These are phyloP conservation scores for Ammodramus savannarum DNA, from an alignment of 2,113 vertebrate genomes.

Conservation along the genomic window DNA sequence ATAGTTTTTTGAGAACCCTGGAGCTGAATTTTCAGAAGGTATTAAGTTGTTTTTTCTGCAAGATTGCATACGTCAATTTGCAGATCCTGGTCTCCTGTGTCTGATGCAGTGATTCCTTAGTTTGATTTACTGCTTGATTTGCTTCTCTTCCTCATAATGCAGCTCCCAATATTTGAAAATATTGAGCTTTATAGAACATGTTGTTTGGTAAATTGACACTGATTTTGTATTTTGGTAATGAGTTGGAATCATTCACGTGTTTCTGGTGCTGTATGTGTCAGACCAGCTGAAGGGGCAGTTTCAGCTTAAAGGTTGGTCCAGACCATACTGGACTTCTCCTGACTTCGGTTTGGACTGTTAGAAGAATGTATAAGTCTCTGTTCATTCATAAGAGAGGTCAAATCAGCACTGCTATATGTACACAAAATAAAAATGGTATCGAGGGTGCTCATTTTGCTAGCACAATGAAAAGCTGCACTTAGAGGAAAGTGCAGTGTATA, in stretches of 20 bases:
- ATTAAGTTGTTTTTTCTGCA: not conserved
- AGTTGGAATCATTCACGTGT: accelerated
- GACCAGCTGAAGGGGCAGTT: not conserved
- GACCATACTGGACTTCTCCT: not conserved
- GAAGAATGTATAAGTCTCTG: not conserved
- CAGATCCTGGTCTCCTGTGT: not conserved
- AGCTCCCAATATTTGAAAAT: not conserved
- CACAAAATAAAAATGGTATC: not conserved
- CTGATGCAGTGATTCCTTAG: not conserved
- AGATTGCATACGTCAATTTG: not conserved
- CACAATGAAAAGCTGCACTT: not conserved
- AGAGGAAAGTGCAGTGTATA: not conserved
- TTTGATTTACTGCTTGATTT: slow-evolving; percentile 11
- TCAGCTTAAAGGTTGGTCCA: not conserved
- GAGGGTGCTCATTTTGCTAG: not conserved
- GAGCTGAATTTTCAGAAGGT: not conserved
- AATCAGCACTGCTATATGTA: not conserved
- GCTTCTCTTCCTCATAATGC: not conserved
- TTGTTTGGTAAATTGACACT: not conserved
- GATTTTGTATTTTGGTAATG: not conserved
- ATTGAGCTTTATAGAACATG: not conserved
- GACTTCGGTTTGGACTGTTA: not conserved
- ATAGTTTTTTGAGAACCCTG: not conserved
- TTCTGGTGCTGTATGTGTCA: not conserved
- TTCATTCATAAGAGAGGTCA: not conserved